Conservation (phyloP, 2,797 vertebrate genomes). For the Ctenopoma multispine region DNA sequence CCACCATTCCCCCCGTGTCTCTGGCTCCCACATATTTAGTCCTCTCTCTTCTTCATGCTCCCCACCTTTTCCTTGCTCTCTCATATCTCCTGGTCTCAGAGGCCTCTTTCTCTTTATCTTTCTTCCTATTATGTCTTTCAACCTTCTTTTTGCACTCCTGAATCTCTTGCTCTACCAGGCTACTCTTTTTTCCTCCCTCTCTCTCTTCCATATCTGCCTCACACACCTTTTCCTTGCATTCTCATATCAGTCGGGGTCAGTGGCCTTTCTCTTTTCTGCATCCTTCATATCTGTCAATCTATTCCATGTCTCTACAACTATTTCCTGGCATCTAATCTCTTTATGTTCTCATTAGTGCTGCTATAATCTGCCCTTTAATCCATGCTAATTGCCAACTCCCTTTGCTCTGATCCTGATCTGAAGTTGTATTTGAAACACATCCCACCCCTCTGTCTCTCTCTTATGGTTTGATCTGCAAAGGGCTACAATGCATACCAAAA, state of each 20-base stretch:
- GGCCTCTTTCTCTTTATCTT: slow-evolving; percentile 62
- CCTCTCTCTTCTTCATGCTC: slow-evolving; percentile 26
- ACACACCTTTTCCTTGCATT: slow-evolving; percentile 54
- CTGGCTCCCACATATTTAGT: slow-evolving; percentile 50
- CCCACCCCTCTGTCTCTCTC: slow-evolving; percentile 20
- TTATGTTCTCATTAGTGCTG: slow-evolving; percentile 68
- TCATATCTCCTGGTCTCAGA: slow-evolving; percentile 65
- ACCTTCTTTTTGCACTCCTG: slow-evolving; percentile 39
- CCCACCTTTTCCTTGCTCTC: slow-evolving; percentile 45
- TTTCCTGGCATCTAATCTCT: slow-evolving; percentile 68
- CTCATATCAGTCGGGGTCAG: slow-evolving; percentile 51
- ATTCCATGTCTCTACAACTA: slow-evolving; percentile 36
- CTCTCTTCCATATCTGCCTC: slow-evolving; percentile 50
- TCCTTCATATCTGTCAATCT: slow-evolving; percentile 58
- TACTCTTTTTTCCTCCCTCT: slow-evolving; percentile 2
- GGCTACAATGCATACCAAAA: slow-evolving; percentile 49
- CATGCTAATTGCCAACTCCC: slow-evolving; percentile 65
- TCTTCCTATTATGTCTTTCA: slow-evolving; percentile 60
- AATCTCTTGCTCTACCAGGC: slow-evolving; percentile 48
- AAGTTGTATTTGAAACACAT: slow-evolving; percentile 62
- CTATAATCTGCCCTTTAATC: slow-evolving; percentile 74
- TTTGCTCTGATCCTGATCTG: slow-evolving; percentile 60
- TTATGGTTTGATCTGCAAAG: slow-evolving; percentile 55
- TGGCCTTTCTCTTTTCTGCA: slow-evolving; percentile 25
- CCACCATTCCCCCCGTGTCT: slow-evolving; percentile 32